A percentile compares a stretch with the other conserved stretches of the same genome.
phyloP scores from a whole-genome alignment of 1,140 invertebrate species.

The Drosophila auraria region DNA sequence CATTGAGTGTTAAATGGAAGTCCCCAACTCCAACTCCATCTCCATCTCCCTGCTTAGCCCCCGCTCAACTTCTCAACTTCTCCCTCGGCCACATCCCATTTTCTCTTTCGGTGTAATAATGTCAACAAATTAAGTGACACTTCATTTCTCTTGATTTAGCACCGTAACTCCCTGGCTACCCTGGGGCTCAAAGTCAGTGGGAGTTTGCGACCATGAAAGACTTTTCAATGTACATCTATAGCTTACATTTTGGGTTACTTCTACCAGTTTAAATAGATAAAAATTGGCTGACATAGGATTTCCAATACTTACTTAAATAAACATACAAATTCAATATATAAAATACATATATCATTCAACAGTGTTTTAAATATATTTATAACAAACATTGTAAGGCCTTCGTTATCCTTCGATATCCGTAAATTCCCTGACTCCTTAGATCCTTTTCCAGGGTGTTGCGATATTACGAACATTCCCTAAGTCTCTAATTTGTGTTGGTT shows the following conservation, averaged over 20 bases:
- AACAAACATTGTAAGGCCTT: neutral
- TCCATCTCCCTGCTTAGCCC: neutral
- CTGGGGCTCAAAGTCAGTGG: neutral
- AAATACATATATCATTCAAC: too few relatives aligned
- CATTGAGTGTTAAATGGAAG: conserved; percentile 17
- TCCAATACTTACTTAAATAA: too few relatives aligned
- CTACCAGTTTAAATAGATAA: too few relatives aligned
- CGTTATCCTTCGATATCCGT: neutral
- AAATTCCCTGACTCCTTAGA: neutral
- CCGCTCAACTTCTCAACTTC: neutral
- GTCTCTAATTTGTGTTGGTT: conserved; percentile 48
- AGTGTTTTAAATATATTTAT: too few relatives aligned
- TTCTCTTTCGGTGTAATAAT: conserved; percentile 63
- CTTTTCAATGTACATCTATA: too few relatives aligned
- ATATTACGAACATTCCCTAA: conserved; percentile 24
- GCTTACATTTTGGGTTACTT: too few relatives aligned
- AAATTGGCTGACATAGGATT: too few relatives aligned
- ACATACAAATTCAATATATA: too few relatives aligned
- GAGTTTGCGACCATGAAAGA: neutral
- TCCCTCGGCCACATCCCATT: neutral
- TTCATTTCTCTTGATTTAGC: conserved; percentile 85
- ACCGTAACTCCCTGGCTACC: conserved; percentile 34
- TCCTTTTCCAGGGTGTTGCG: conserved; percentile 17
- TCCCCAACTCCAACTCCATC: neutral
- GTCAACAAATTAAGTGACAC: conserved; percentile 85